Conservation (phyloP, 2,888 invertebrate genomes). For the Rhodophaea formosa region DNA sequence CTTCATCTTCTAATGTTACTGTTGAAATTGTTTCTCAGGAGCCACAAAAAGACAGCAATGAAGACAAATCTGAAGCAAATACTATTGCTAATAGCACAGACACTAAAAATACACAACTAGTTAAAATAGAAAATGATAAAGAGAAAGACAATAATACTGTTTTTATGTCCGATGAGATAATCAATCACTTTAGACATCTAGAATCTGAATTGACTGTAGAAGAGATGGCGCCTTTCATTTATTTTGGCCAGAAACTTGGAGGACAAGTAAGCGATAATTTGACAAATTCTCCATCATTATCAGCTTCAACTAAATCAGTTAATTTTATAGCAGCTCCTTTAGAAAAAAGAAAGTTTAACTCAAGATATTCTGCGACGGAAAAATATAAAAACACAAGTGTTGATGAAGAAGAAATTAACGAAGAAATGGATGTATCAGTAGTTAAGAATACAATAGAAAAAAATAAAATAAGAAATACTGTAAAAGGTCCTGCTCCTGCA, state of each 20-base stretch:
- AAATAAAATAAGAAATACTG: conserved; percentile 75
- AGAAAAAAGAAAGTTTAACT: conserved; percentile 70
- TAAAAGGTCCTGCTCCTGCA: conserved; percentile 75
- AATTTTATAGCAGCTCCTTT: conserved; percentile 65
- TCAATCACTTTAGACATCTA: conserved; percentile 83
- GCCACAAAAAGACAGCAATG: conserved; percentile 39
- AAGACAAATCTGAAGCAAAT: conserved; percentile 56
- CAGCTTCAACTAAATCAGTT: conserved; percentile 74
- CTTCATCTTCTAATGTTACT: conserved; percentile 29
- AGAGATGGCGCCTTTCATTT: conserved; percentile 86
- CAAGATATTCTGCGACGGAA: conserved; percentile 72
- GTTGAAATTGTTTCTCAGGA: conserved; percentile 41
- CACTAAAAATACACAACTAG: conserved; percentile 47
- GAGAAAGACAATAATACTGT: conserved; percentile 76
- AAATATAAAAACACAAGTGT: conserved; percentile 73
- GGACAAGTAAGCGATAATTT: conserved; percentile 64
- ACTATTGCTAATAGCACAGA: conserved; percentile 62
- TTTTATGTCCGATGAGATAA: conserved; percentile 82
- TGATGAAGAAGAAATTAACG: conserved; percentile 79
- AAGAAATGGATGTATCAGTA: conserved; percentile 83
- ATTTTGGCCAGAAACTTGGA: conserved; percentile 84
- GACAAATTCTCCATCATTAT: conserved; percentile 68
- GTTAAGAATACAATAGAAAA: conserved; percentile 77
- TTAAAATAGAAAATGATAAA: conserved; percentile 62
- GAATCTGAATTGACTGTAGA: conserved; percentile 83